Evolutionary conservation across 1,140 invertebrate species (phyloP).

Genomic region (Nilaparvata lugens): DNA sequence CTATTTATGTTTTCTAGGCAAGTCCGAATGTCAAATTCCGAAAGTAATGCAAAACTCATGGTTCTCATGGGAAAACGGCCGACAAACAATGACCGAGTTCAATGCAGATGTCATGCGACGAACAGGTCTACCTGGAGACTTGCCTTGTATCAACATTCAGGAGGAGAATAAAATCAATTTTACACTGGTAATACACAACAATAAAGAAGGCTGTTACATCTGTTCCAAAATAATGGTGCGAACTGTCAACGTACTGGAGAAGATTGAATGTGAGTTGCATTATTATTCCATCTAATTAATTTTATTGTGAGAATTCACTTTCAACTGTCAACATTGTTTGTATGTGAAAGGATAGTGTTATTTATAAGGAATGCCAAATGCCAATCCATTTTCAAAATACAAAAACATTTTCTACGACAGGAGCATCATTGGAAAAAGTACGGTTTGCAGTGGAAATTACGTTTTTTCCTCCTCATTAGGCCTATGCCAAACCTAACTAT

Average conservation of each 20-base stretch:
- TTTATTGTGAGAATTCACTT: neutral
- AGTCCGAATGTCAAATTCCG: conserved; percentile 48
- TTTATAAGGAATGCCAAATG: neutral
- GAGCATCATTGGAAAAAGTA: too few relatives aligned
- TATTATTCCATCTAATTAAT: neutral
- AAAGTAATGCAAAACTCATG: conserved; percentile 69
- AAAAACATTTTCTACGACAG: too few relatives aligned
- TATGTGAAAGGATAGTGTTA: neutral
- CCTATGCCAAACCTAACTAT: too few relatives aligned
- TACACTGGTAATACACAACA: conserved; percentile 66
- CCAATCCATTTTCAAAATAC: too few relatives aligned
- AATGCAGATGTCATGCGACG: conserved; percentile 64
- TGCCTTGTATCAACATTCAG: conserved; percentile 54
- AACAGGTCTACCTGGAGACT: conserved; percentile 42
- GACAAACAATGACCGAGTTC: conserved; percentile 72
- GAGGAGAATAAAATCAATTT: conserved; percentile 72
- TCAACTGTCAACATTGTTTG: neutral
- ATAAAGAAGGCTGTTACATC: conserved; percentile 56
- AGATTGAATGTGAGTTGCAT: conserved; percentile 61
- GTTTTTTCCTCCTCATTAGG: too few relatives aligned
- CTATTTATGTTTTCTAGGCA: too few relatives aligned
- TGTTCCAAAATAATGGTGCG: conserved; percentile 78
- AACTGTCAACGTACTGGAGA: conserved; percentile 84
- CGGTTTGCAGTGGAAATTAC: too few relatives aligned
- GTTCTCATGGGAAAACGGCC: conserved; percentile 85